Percentiles rank a stretch among this genome's conserved stretches.
phyloP scores from a whole-genome alignment of 92 coral and sea anemone genomes.

The Porites evermanni region DNA sequence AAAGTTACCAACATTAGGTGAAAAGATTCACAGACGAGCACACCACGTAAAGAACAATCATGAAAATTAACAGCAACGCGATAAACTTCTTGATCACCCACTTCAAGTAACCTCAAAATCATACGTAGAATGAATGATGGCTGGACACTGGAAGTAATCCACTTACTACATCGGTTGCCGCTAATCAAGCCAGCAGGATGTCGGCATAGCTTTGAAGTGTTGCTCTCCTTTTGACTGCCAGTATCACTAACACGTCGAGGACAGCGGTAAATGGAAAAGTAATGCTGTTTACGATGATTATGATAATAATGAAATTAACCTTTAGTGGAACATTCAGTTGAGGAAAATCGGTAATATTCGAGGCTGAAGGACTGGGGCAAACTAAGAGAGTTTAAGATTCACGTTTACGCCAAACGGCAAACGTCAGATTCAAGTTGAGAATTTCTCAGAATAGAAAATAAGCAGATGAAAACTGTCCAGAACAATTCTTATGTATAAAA shows the following conservation, averaged over 20 bases:
- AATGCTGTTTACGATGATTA: background rate
- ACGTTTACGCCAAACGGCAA: no score
- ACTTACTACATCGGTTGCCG: background rate
- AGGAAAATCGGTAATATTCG: no score
- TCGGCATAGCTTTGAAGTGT: background rate
- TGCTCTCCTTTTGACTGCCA: constrained; percentile 17
- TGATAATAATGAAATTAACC: background rate
- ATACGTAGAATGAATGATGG: no score
- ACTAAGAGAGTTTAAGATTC: no score
- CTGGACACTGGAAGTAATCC: background rate
- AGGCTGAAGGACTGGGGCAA: no score
- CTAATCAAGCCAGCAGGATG: constrained; percentile 20
- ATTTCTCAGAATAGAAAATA: no score
- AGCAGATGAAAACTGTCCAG: no score
- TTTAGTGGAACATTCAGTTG: background rate
- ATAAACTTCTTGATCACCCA: no score
- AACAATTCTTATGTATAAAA: no score
- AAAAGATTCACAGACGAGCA: background rate
- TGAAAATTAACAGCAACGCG: background rate
- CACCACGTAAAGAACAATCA: background rate
- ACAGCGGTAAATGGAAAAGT: background rate
- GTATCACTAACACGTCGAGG: constrained; percentile 9
- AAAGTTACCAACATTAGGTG: constrained; percentile 1
- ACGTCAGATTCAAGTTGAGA: no score
- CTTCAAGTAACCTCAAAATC: no score